Evolutionary conservation across 2,113 vertebrate species (phyloP), one percentile per base, ranked within the genome.

Genomic region (Dermatemys mawii): DNA sequence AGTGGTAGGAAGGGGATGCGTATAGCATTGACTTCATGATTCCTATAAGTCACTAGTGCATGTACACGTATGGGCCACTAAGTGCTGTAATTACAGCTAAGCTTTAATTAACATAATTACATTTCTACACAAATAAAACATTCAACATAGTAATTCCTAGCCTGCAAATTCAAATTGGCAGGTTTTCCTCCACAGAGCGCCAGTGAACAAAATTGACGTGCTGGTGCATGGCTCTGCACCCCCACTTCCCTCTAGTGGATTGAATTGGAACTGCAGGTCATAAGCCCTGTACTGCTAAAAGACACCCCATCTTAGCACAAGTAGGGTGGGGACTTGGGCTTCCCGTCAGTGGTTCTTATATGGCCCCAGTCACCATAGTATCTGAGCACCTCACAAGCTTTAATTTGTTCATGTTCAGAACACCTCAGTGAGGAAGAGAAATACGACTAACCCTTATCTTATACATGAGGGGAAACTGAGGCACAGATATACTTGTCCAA

Each of bases 71-170:
- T 2, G 90, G 95, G 91, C 92, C 95, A 89, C 95, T 90, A 90
- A 97, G 92, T 87, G 94, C 93, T 87, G 90, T 96, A 97, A 97
- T 96, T 96, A 96, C 90, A 84, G 95, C 81, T 89, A 80, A 85
- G 94, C 96, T 96, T 96, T 95, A 97, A 97, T 97, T 96, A 97
- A 84, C 96, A 87, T 97, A 96, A 96, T 97, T 96, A 86, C 82
- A 2, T 96, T 95, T 94, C 88, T 93, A 94, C 91, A 84, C 95
- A 97, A 97, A 97, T 96, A 94, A 97, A 96, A 79, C 94, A 89
- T 91, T 90, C 93, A 92, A 84, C 60, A 2, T 35, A 32, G 93
- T 85, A 93, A 95, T 92, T 93, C 90, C 92, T 24, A 49, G 75
- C 32, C 84, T 84, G 81, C 93, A 85, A 83, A 89, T 93, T 13